Conservation (phyloP, 1,140 invertebrate species). For the Drosophila oshimai region DNA sequence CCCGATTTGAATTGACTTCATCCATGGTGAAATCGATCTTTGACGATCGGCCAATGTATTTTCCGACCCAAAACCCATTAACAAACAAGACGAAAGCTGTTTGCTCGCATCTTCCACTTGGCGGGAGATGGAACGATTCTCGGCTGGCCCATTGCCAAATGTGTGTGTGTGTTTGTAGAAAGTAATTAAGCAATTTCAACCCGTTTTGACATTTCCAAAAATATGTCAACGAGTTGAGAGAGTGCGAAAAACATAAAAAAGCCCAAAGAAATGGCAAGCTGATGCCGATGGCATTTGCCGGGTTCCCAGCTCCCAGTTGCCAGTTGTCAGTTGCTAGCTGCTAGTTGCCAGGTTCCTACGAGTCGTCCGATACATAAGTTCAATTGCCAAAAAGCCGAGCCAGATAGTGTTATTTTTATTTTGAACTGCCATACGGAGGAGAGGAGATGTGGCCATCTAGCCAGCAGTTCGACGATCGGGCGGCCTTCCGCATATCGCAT, state of each 20-base stretch:
- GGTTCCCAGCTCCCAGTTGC: slow-evolving; percentile 27
- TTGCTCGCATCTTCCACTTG: slow-evolving; percentile 14
- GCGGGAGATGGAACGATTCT: not conserved
- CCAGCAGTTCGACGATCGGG: slow-evolving; percentile 66
- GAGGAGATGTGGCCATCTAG: slow-evolving; percentile 45
- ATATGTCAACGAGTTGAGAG: slow-evolving; percentile 67
- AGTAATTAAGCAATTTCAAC: slow-evolving; percentile 75
- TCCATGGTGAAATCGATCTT: slow-evolving; percentile 46
- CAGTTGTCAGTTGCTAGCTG: not conserved
- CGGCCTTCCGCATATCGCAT: slow-evolving; percentile 63
- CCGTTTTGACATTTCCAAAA: slow-evolving; percentile 78
- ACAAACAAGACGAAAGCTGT: slow-evolving; percentile 31
- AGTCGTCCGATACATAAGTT: slow-evolving; percentile 17
- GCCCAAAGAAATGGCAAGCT: slow-evolving; percentile 54
- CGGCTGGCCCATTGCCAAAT: slow-evolving; percentile 52
- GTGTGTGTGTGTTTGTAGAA: slow-evolving; percentile 39
- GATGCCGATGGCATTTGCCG: slow-evolving; percentile 61
- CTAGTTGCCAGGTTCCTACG: slow-evolving; percentile 25
- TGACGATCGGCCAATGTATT: slow-evolving; percentile 13
- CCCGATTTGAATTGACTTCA: slow-evolving; percentile 25
- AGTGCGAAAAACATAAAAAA: slow-evolving; percentile 50
- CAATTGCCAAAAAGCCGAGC: slow-evolving; percentile 62
- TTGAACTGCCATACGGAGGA: no score
- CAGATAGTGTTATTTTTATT: slow-evolving; percentile 66
- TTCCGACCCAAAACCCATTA: slow-evolving; percentile 10